Percentiles rank a stretch among this genome's conserved stretches.
Evolutionary conservation across 1,140 invertebrate genomes (phyloP).

Genomic region (Ostrea edulis): DNA sequence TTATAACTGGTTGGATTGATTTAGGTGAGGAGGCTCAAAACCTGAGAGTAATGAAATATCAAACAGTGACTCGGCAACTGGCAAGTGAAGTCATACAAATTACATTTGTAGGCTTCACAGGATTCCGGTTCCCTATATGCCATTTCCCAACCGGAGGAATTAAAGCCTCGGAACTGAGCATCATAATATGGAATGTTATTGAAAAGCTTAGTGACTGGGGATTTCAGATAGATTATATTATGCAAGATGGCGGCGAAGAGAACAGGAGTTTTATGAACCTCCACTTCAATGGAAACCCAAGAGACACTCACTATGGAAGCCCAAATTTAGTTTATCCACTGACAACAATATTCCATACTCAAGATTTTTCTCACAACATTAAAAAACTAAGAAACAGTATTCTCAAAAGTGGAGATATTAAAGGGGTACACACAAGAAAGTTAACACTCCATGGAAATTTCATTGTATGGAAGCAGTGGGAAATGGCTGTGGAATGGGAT

Average conservation of each 20-base stretch:
- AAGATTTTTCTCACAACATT: constrained; percentile 50
- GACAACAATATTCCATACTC: constrained; percentile 29
- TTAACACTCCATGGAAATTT: background rate
- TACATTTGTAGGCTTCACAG: constrained; percentile 47
- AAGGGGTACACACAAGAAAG: constrained; percentile 37
- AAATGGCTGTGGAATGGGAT: constrained; percentile 52
- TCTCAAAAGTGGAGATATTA: constrained; percentile 39
- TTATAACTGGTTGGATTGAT: constrained; percentile 48
- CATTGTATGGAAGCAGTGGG: constrained; percentile 58
- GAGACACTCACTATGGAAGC: background rate
- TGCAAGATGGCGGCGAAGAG: constrained; percentile 51
- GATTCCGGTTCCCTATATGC: constrained; percentile 52
- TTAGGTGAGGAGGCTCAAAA: constrained; percentile 40
- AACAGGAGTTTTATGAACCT: constrained; percentile 52
- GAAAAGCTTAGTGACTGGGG: constrained; percentile 43
- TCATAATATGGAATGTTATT: constrained; percentile 53
- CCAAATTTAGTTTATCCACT: background rate
- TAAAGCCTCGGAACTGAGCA: constrained; percentile 42
- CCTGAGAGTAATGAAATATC: constrained; percentile 45
- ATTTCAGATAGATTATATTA: constrained; percentile 47
- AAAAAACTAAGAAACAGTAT: constrained; percentile 50
- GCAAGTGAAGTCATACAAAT: constrained; percentile 56
- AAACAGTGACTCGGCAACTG: constrained; percentile 40
- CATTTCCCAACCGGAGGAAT: constrained; percentile 52
- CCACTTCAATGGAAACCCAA: constrained; percentile 49